Conservation (phyloP, 2,797 vertebrate species). For the Darevskia nairensis region DNA sequence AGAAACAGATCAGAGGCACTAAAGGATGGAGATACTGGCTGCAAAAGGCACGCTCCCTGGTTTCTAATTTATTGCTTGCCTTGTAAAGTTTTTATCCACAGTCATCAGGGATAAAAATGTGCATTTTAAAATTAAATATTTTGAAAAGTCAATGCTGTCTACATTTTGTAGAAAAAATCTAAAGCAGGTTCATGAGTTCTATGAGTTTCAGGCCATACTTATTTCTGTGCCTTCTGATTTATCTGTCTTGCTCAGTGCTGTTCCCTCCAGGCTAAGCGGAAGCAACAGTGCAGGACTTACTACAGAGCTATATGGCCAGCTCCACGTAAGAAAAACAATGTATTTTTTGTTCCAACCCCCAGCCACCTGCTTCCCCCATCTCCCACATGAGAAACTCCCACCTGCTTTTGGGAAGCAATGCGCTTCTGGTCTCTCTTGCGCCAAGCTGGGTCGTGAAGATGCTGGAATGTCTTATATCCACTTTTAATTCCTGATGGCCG, state of each 20-base stretch:
- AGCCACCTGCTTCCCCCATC: fast-evolving
- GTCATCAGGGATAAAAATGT: not conserved
- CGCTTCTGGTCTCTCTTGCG: constrained; percentile 97
- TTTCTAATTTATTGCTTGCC: not conserved
- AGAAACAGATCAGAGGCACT: not conserved
- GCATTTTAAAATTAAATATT: not conserved
- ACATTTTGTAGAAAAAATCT: too few relatives aligned
- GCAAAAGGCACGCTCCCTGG: not conserved
- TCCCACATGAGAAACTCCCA: constrained; percentile 51
- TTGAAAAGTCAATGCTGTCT: too few relatives aligned
- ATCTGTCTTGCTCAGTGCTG: too few relatives aligned
- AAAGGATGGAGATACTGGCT: not conserved
- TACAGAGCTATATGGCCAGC: not conserved
- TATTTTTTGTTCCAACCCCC: not conserved
- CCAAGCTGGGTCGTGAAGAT: constrained; percentile 96
- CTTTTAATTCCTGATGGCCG: constrained; percentile 92
- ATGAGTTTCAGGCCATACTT: not conserved
- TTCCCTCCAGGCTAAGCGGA: not conserved
- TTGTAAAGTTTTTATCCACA: not conserved
- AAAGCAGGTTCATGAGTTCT: too few relatives aligned
- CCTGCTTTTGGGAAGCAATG: constrained; percentile 94
- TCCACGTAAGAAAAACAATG: not conserved
- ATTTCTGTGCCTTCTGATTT: not conserved
- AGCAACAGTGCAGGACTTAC: not conserved
- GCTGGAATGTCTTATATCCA: constrained; percentile 92